Evolutionary conservation across 2,888 invertebrate species (phyloP).

Genomic region (Hemithea aestivaria): DNA sequence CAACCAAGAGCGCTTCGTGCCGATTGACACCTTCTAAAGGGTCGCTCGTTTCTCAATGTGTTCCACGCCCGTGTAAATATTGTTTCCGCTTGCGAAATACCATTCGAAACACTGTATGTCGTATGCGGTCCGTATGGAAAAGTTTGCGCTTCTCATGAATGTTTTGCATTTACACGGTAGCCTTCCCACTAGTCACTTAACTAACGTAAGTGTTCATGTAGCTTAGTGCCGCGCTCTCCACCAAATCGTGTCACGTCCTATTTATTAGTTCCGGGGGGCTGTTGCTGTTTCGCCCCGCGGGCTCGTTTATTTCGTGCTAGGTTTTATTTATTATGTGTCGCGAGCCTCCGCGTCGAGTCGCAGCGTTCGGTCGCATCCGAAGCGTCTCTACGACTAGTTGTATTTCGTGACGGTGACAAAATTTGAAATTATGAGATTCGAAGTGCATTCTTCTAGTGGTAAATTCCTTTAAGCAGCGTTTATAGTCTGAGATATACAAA

Average conservation of each 20-base stretch:
- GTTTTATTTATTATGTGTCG: slow-evolving; percentile 72
- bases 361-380: too few species aligned
- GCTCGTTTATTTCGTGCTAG: slow-evolving; percentile 72
- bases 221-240: slow-evolving; percentile 76
- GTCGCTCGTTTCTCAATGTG: too few species aligned
- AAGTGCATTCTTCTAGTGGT: slow-evolving; percentile 77
- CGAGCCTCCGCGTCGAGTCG: slow-evolving; percentile 51
- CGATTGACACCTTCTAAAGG: too few species aligned
- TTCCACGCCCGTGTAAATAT: too few species aligned
- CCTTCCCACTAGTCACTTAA: slow-evolving; percentile 8
- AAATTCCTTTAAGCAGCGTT: slow-evolving; percentile 71
- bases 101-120: too few species aligned
- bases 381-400: slow-evolving; percentile 66
- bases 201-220: slow-evolving; percentile 57
- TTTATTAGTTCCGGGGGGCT: slow-evolving; percentile 75
- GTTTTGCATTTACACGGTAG: too few species aligned
- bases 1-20: too few species aligned
- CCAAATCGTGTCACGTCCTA: slow-evolving; percentile 65
- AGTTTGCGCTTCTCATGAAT: too few species aligned
- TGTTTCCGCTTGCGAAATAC: too few species aligned
- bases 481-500: slow-evolving; percentile 65
- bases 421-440: slow-evolving; percentile 74
- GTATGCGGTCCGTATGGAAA: too few species aligned
- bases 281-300: slow-evolving; percentile 73
- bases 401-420: slow-evolving; percentile 69